Evolutionary conservation across 2,113 vertebrate species (phyloP), one percentile per base, ranked within the genome.

Genomic region (Caranx ignobilis): DNA sequence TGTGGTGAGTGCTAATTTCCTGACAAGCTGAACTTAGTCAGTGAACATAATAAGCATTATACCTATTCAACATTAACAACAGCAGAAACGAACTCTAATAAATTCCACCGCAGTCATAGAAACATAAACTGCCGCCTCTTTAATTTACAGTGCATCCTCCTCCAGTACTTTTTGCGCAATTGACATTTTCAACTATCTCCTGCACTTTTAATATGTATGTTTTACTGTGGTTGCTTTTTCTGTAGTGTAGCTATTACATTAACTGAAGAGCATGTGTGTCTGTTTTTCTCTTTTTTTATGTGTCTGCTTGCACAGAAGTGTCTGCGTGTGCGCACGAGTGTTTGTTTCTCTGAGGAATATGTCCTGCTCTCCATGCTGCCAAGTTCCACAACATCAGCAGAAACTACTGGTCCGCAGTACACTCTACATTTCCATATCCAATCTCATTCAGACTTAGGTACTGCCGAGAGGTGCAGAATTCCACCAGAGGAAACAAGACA

Each of bases 311-410:
- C 68, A 62, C 45, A 12, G 64, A 61, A 43, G 50, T 54, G 82
- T 83, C 61, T 71, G 47, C 4, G 57, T 56, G 62, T 12, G 15
- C 16, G 16, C 56, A 78, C 71, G 16, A 60, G 81, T 71, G 77
- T 79, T 86, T 57, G 77, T 89, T 81, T 81, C 88, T 85, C 91
- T 12, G 66, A 82, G 83, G 87, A 77, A 85, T 75, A 81, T 69
- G 71, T 82, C 68, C 64, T 48, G 70, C 52, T 70, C 71, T 75
- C 77, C 64, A 63, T 12, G 62, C 79, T 75, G 83, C 61, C 61
- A 73, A 77, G 69, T 92, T 88, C 64, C 81, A 80, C 84, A 11
- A 50, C 88, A 85, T 92, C 91, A 92, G 92, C 90, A 92, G 83
- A 92, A 92, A 92, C 16, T 9, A 75, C 60, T 43, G 76, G 78